phyloP scores from a whole-genome alignment of 2,888 invertebrate genomes.

The Drosophila monieri region DNA sequence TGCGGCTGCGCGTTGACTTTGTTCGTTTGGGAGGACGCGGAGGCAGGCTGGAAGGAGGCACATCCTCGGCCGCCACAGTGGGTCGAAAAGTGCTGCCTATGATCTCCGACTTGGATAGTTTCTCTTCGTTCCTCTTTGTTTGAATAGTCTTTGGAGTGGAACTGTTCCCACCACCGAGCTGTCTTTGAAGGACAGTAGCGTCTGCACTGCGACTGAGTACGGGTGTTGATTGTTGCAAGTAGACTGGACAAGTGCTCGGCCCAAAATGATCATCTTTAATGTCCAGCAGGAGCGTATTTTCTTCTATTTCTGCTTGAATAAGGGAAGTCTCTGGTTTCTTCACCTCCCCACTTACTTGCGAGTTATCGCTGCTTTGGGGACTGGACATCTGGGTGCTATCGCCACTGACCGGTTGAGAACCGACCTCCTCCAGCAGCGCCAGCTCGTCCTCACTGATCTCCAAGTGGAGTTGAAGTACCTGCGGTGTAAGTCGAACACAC shows the following conservation, averaged over 20 bases:
- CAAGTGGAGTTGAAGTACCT: slow-evolving; percentile 88
- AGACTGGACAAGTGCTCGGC: slow-evolving; percentile 82
- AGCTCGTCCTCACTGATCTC: slow-evolving; percentile 85
- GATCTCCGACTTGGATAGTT: slow-evolving; percentile 82
- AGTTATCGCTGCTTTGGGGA: slow-evolving; percentile 72
- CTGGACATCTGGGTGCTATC: slow-evolving; percentile 60
- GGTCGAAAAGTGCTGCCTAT: slow-evolving; percentile 62
- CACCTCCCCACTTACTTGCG: slow-evolving; percentile 70
- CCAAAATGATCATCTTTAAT: slow-evolving; percentile 88
- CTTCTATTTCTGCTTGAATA: slow-evolving; percentile 45
- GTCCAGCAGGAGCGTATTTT: slow-evolving; percentile 84
- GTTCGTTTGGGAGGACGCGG: slow-evolving; percentile 79
- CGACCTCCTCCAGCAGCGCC: slow-evolving; percentile 44
- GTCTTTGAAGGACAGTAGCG: slow-evolving; percentile 66
- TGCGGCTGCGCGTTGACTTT: slow-evolving; percentile 75
- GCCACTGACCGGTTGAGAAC: slow-evolving; percentile 9
- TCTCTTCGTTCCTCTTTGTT: slow-evolving; percentile 36
- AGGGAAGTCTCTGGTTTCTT: slow-evolving; percentile 59
- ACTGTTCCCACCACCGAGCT: slow-evolving; percentile 33
- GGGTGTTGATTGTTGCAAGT: slow-evolving; percentile 67
- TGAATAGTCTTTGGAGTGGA: slow-evolving; percentile 27
- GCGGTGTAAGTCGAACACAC: slow-evolving; percentile 90
- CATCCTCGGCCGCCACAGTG: slow-evolving; percentile 70
- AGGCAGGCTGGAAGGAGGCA: slow-evolving; percentile 66
- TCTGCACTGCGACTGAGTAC: slow-evolving; percentile 80